These are phyloP conservation scores for Eupithecia abbreviata DNA, from an alignment of 2,888 invertebrate genomes.

Conservation along the genomic window DNA sequence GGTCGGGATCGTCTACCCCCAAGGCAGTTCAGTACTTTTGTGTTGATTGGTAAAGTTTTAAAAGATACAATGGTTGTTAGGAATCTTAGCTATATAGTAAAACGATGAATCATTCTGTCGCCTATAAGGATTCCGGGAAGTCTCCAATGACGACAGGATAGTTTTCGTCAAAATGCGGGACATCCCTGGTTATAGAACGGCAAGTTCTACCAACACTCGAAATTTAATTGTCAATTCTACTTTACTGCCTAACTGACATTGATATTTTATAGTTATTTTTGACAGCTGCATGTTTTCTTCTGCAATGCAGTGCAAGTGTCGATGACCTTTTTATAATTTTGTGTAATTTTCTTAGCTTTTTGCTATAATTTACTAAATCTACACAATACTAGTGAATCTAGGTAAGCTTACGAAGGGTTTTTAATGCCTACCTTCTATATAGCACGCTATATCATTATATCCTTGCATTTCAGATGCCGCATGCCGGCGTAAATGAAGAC, in stretches of 20 bases:
- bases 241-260: not conserved
- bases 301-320: slow-evolving; percentile 31
- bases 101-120: too few relatives aligned
- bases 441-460: slow-evolving; percentile 6
- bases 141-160: not conserved
- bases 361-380: not conserved
- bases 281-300: not conserved
- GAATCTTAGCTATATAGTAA: too few relatives aligned
- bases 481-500: slow-evolving; percentile 72
- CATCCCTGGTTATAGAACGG: not conserved
- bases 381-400: not conserved
- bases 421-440: not conserved
- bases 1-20: too few relatives aligned
- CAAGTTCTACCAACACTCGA: not conserved
- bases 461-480: slow-evolving; percentile 54
- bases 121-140: not conserved
- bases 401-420: slow-evolving; percentile 12
- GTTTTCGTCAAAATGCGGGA: not conserved
- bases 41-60: too few relatives aligned
- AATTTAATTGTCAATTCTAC: not conserved
- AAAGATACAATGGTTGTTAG: too few relatives aligned
- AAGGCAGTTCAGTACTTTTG: too few relatives aligned
- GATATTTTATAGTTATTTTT: not conserved
- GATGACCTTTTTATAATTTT: slow-evolving; percentile 12
- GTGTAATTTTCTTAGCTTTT: not conserved